phyloP scores from a whole-genome alignment of 2,113 vertebrate species.

The Hemibagrus wyckioides region DNA sequence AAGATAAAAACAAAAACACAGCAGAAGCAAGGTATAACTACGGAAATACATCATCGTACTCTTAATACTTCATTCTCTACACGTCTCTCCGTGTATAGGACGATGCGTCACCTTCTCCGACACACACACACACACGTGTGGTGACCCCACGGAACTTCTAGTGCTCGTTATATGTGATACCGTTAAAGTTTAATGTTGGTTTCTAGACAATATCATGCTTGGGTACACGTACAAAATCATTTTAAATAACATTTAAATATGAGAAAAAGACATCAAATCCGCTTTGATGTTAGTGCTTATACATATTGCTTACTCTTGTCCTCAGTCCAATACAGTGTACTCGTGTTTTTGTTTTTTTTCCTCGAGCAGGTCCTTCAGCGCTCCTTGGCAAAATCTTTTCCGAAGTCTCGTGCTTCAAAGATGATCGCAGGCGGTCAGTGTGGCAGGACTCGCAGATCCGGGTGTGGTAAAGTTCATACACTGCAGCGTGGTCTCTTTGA shows the following conservation, averaged over 20 bases:
- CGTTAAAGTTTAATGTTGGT: not conserved
- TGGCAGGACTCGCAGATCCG: not conserved
- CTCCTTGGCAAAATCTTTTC: slow-evolving; percentile 10
- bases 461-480: slow-evolving; percentile 68
- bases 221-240: slow-evolving; percentile 57
- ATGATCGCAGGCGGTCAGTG: slow-evolving; percentile 45
- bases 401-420: slow-evolving; percentile 53
- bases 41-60: not conserved
- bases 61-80: slow-evolving; percentile 20
- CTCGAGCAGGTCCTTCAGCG: not conserved
- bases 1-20: not conserved
- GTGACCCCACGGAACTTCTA: not conserved
- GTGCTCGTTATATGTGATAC: not conserved
- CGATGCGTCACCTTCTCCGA: not conserved
- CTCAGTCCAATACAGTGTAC: slow-evolving; percentile 24
- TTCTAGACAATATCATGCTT: slow-evolving; percentile 18
- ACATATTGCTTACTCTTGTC: slow-evolving; percentile 40
- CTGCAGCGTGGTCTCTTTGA: slow-evolving; percentile 89
- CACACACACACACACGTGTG: too few species aligned
- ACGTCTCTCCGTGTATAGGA: not conserved
- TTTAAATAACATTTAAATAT: slow-evolving; percentile 35
- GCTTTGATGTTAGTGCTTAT: slow-evolving; percentile 57
- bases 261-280: slow-evolving; percentile 16
- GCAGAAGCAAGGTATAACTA: slow-evolving; percentile 17
- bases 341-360: not conserved